phyloP scores from a whole-genome alignment of 2,797 vertebrate species.

The Chromis chromis region DNA sequence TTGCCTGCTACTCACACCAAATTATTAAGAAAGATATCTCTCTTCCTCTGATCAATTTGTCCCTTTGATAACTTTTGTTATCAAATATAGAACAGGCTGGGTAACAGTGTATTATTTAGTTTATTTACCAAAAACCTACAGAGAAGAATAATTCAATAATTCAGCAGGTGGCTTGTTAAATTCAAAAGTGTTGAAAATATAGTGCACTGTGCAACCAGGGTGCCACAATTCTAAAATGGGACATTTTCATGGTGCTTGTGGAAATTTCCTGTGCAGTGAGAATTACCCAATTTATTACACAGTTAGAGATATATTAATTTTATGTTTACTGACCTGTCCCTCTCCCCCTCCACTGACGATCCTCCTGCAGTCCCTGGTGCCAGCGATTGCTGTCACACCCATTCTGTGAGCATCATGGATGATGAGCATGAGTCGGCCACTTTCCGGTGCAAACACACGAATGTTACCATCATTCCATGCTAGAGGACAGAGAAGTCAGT shows the following conservation, averaged over 20 bases:
- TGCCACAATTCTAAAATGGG: neutral
- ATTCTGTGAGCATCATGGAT: conserved; percentile 87
- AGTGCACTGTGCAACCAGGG: no score
- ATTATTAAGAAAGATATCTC: neutral
- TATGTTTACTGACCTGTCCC: conserved; percentile 86
- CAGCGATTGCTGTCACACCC: conserved; percentile 87
- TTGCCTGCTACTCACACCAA: neutral
- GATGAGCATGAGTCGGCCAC: conserved; percentile 81
- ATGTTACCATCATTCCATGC: conserved; percentile 92
- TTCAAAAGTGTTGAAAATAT: no score
- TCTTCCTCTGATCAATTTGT: neutral
- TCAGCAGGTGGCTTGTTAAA: no score
- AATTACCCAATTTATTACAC: neutral
- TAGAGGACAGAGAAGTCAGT: conserved; percentile 56
- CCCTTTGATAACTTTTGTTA: neutral
- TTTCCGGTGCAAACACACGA: conserved; percentile 88
- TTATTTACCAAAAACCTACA: neutral
- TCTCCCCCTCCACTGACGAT: conserved; percentile 91
- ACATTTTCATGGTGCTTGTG: neutral
- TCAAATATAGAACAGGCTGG: neutral
- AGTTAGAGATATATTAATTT: neutral
- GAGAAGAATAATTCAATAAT: neutral
- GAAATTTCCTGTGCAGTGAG: neutral
- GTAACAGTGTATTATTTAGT: neutral
- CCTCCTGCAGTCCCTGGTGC: conserved; percentile 86